A percentile compares a stretch with the other conserved stretches of the same genome.
These are phyloP conservation scores for Sardina pilchardus DNA, from an alignment of 2,113 vertebrate species.

Conservation along the genomic window DNA sequence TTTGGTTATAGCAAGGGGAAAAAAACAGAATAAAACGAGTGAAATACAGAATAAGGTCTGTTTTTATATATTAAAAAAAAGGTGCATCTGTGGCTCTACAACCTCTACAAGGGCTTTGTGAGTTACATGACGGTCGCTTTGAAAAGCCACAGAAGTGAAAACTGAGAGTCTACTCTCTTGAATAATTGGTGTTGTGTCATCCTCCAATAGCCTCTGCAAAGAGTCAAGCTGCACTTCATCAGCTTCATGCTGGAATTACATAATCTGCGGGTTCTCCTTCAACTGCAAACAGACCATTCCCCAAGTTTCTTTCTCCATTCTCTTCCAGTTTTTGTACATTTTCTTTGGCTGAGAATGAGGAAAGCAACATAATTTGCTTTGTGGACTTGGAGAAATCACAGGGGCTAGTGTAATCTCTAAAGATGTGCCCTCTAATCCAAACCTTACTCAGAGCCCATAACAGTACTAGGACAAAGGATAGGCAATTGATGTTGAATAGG, in stretches of 20 bases:
- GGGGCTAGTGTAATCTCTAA: neutral
- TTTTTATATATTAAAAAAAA: neutral
- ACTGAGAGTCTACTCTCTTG: neutral
- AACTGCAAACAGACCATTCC: neutral
- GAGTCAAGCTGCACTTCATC: conserved; percentile 19
- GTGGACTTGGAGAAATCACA: neutral
- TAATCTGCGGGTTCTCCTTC: conserved; percentile 5
- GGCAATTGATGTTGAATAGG: neutral
- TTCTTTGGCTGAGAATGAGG: neutral
- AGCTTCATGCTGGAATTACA: neutral
- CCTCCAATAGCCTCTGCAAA: neutral
- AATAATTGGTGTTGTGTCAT: conserved; percentile 10
- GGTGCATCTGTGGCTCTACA: neutral
- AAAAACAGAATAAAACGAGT: too few relatives aligned
- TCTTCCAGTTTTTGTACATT: neutral
- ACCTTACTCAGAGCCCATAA: too few relatives aligned
- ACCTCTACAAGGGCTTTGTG: neutral
- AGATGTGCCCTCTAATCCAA: neutral
- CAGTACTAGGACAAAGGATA: neutral
- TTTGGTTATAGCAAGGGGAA: too few relatives aligned
- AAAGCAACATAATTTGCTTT: neutral
- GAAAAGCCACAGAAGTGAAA: conserved; percentile 10
- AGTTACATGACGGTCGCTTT: neutral
- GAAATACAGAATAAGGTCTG: neutral
- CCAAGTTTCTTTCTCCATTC: neutral